Evolutionary conservation across 2,888 invertebrate species (phyloP), one percentile per base, ranked within the genome.

Genomic region (Meteorus cinctellus): DNA sequence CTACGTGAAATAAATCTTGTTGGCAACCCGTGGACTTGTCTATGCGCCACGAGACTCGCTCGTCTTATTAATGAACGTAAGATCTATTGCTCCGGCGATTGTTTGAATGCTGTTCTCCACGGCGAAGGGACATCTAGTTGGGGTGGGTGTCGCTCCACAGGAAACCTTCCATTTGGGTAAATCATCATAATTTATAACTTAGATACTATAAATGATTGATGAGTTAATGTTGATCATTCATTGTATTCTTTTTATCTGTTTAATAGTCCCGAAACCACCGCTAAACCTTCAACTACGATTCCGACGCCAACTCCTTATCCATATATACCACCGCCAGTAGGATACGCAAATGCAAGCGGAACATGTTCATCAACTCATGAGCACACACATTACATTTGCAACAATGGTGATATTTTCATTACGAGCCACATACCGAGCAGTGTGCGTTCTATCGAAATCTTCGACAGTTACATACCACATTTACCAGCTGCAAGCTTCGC

Each of bases 1-100:
- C 71, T 86, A 5, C 36, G 71, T 4, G 71, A 76, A 1, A 45
- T 86, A 5, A 77, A 81, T 14, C 76, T 87, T 2, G 51, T 79
- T 1, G 78, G 72, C 2, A 86, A 86, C 75, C 87, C 86, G 2
- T 87, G 87, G 87, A 84, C 81, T 6, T 86, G 86, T 31, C 66
- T 86, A 2, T 87, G 86, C 70, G 82, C 80, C 0, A 77, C 67
- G 0, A 84, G 82, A 62, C 75, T 86, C 4, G 76, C 80, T 4
- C 77, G 79, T n/a, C 81, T 83, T 8, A 65, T 86, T 63, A 74
- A 82, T 6, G 59, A 80, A 0, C 81, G 82, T 10, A 14, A 71
- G 0, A 81, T 86, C 19, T 74, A 67, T 2, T 86, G 86, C 77
- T 75, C 84, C 14, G 78, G 77, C 19, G 74, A 80, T 51, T 74